These are phyloP conservation scores for Acanthochromis polyacanthus DNA, from an alignment of 2,113 vertebrate species.

Conservation along the genomic window DNA sequence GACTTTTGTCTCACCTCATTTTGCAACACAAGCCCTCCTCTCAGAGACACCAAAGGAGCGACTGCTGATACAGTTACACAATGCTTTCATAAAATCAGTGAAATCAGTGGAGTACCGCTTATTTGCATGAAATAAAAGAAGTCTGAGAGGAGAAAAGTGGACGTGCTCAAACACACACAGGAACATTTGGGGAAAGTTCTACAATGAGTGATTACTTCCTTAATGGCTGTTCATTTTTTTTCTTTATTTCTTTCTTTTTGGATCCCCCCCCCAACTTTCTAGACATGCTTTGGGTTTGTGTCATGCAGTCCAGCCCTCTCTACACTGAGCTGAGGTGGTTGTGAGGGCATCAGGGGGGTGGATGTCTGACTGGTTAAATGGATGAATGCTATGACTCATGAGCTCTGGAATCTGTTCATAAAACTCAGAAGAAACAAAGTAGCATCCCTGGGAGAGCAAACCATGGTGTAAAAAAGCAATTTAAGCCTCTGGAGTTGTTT, in stretches of 20 bases:
- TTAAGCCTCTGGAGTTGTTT: background rate
- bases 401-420: slow-evolving; percentile 57
- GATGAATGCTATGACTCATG: slow-evolving; percentile 61
- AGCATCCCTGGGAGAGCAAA: slow-evolving; percentile 15
- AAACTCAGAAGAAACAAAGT: slow-evolving; percentile 48
- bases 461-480: slow-evolving; percentile 9
- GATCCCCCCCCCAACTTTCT: slow-evolving; percentile 3
- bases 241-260: background rate
- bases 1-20: background rate
- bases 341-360: background rate
- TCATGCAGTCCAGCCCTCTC: slow-evolving; percentile 14
- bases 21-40: slow-evolving; percentile 7
- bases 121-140: background rate
- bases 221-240: background rate
- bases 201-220: slow-evolving; percentile 48
- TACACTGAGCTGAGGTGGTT: background rate
- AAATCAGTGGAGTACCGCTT: background rate
- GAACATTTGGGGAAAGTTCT: background rate
- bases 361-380: slow-evolving; percentile 36
- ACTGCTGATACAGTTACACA: background rate
- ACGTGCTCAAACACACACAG: background rate
- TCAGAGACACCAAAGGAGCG: background rate
- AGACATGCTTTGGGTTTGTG: background rate
- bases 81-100: background rate
- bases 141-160: background rate